Conservation (phyloP, 2,888 invertebrate genomes). For the Hedychridium roseum region DNA sequence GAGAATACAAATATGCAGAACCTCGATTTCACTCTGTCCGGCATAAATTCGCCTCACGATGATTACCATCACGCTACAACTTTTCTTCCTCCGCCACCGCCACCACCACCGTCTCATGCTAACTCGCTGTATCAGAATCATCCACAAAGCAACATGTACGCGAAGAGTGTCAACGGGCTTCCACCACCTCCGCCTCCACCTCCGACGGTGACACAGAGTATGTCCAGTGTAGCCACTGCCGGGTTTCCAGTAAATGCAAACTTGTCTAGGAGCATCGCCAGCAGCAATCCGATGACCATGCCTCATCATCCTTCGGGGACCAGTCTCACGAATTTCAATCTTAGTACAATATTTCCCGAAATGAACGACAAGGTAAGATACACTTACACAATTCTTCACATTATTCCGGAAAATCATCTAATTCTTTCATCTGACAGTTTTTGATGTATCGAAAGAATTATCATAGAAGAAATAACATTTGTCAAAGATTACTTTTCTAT, state of each 20-base stretch:
- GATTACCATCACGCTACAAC: constrained; percentile 56
- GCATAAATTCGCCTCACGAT: constrained; percentile 54
- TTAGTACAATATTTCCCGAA: constrained; percentile 85
- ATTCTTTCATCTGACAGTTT: too few relatives aligned
- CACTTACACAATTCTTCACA: too few relatives aligned
- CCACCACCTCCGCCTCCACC: constrained; percentile 30
- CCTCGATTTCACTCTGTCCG: constrained; percentile 55
- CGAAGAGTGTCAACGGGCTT: constrained; percentile 46
- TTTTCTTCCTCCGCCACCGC: constrained; percentile 38
- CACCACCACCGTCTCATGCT: constrained; percentile 37
- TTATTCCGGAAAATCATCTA: too few relatives aligned
- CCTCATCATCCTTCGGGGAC: constrained; percentile 64
- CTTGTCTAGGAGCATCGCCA: constrained; percentile 38
- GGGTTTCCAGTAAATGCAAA: constrained; percentile 44
- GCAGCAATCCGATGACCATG: constrained; percentile 52
- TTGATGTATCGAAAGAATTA: too few relatives aligned
- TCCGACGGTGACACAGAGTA: constrained; percentile 32
- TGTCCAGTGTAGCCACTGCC: constrained; percentile 31
- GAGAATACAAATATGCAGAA: constrained; percentile 53
- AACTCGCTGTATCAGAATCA: constrained; percentile 59
- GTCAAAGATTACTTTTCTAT: too few relatives aligned
- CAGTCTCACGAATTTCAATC: constrained; percentile 79
- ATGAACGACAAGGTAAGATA: constrained; percentile 71
- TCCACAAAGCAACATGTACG: constrained; percentile 50
- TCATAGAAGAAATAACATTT: too few relatives aligned